Conservation (phyloP, 2,888 invertebrate genomes). For the Sarcophaga rosellei region DNA sequence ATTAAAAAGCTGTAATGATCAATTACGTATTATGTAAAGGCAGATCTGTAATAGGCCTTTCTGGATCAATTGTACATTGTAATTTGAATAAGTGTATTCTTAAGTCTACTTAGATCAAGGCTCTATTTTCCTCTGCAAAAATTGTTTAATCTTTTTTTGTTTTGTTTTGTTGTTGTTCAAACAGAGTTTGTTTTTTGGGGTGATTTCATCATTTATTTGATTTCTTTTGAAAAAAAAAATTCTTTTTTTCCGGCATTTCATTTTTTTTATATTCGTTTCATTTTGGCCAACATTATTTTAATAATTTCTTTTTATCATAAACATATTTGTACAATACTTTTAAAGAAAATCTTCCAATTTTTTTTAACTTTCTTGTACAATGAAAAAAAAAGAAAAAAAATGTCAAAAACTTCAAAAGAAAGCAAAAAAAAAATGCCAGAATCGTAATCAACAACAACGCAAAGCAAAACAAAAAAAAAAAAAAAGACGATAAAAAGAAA, state of each 20-base stretch:
- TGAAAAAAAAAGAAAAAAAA: slow-evolving; percentile 69
- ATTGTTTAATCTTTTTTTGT: slow-evolving; percentile 11
- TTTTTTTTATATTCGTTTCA: slow-evolving; percentile 26
- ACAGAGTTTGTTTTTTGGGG: slow-evolving; percentile 14
- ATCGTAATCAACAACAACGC: slow-evolving; percentile 60
- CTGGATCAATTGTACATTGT: background rate
- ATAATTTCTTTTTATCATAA: slow-evolving; percentile 52
- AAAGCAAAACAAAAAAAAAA: slow-evolving; percentile 67
- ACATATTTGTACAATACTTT: slow-evolving; percentile 40
- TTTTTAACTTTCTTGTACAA: slow-evolving; percentile 40
- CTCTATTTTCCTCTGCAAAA: background rate
- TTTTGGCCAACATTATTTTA: slow-evolving; percentile 39
- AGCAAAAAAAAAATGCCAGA: background rate
- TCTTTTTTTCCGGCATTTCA: background rate
- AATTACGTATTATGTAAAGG: too few relatives aligned
- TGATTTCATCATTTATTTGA: slow-evolving; percentile 57
- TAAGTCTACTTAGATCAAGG: background rate
- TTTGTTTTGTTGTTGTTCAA: slow-evolving; percentile 16
- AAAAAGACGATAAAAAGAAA: slow-evolving; percentile 68
- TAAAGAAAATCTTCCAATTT: slow-evolving; percentile 74
- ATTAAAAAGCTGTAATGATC: too few relatives aligned
- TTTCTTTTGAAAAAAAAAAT: slow-evolving; percentile 8
- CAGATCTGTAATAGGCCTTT: too few relatives aligned
- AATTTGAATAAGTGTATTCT: background rate
- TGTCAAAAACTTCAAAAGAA: slow-evolving; percentile 78